phyloP scores from a whole-genome alignment of 1,140 invertebrate species.

The Branchinecta lindahli region DNA sequence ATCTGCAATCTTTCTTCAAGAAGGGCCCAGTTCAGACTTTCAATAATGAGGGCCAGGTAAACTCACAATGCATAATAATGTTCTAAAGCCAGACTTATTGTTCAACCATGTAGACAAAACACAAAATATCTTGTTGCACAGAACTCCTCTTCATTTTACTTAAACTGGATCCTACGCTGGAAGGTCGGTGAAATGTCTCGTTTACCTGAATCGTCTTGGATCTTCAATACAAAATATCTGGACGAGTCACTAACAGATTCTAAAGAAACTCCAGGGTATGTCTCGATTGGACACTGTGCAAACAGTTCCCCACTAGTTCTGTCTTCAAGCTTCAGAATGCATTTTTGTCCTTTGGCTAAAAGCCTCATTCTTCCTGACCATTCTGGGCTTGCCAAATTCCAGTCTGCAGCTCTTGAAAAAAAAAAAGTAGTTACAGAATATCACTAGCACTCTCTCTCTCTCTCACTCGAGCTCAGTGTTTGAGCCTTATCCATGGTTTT shows the following conservation, averaged over 20 bases:
- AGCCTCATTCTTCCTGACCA: slow-evolving; percentile 89
- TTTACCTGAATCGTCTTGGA: slow-evolving; percentile 81
- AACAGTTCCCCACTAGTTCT: slow-evolving; percentile 87
- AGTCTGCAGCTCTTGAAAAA: slow-evolving; percentile 77
- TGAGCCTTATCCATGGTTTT: not conserved
- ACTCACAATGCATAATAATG: no score
- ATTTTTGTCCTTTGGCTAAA: slow-evolving; percentile 67
- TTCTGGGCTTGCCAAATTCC: slow-evolving; percentile 89
- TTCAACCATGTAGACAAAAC: no score
- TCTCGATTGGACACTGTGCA: slow-evolving; percentile 93
- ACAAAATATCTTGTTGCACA: no score
- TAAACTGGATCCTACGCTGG: no score
- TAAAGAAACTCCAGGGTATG: slow-evolving; percentile 82
- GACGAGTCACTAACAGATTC: slow-evolving; percentile 95
- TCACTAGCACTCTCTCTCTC: not conserved
- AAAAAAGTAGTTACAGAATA: slow-evolving; percentile 17
- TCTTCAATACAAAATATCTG: slow-evolving; percentile 90
- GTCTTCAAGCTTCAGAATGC: slow-evolving; percentile 87
- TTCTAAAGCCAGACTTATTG: no score
- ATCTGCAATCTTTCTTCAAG: no score
- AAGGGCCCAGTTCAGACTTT: no score
- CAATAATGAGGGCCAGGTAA: no score
- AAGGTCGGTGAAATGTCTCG: not conserved
- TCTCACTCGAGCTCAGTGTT: not conserved
- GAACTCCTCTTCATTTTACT: no score